Conservation (phyloP, 2,797 vertebrate genomes). For the Acanthiza pusilla region DNA sequence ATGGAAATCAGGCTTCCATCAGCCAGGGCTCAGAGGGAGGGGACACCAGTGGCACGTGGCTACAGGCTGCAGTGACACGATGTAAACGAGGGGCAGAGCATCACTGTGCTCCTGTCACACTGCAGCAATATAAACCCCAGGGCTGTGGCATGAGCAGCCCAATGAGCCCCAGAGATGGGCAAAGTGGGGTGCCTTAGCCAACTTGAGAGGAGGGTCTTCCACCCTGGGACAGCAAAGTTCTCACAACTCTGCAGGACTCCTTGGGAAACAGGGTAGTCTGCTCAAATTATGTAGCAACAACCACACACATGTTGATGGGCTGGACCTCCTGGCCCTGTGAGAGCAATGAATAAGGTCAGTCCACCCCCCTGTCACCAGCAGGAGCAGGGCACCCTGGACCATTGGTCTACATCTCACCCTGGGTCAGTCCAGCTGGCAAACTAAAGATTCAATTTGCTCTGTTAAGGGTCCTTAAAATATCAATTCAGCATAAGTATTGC, state of each 20-base stretch:
- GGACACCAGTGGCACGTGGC: neutral
- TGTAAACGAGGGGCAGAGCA: rapidly evolving
- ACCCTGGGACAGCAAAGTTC: neutral
- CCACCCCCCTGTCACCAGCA: neutral
- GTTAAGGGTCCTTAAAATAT: neutral
- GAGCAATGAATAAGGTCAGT: neutral
- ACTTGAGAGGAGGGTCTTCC: neutral
- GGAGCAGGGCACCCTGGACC: neutral
- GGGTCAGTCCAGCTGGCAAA: neutral
- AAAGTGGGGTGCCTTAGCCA: neutral
- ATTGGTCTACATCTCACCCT: neutral
- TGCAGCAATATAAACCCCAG: neutral
- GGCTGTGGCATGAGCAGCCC: neutral
- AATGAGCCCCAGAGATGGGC: neutral
- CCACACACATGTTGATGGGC: neutral
- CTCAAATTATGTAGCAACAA: neutral
- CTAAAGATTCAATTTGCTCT: neutral
- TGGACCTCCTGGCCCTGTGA: neutral
- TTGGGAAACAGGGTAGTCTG: neutral
- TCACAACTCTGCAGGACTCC: neutral
- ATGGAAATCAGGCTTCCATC: neutral
- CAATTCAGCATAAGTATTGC: neutral
- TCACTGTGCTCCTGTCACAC: rapidly evolving
- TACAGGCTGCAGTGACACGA: neutral
- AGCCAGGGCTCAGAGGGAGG: neutral